These are phyloP conservation scores for Callyntrura guangdongensis DNA, from an alignment of 2,888 invertebrate genomes.

Conservation along the genomic window DNA sequence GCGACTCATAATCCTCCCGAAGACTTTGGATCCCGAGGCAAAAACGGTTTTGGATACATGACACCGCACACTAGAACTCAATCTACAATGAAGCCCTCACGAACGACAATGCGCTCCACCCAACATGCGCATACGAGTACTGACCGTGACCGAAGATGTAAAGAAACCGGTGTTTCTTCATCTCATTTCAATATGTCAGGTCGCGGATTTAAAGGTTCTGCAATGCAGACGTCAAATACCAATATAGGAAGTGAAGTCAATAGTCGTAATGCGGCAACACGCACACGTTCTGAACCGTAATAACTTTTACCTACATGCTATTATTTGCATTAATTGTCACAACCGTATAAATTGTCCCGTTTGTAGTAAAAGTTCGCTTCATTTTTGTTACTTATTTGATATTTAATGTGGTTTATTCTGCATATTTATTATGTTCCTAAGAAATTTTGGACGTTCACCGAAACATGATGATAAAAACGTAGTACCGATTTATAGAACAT, in stretches of 20 bases:
- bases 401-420: too few relatives aligned
- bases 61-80: not conserved
- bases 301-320: not conserved
- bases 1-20: not conserved
- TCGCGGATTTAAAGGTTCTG: not conserved
- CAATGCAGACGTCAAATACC: too few relatives aligned
- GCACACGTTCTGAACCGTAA: not conserved
- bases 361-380: not conserved
- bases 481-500: conserved; percentile 42
- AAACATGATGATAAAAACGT: not conserved
- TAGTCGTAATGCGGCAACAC: too few relatives aligned
- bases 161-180: not conserved
- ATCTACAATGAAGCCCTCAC: not conserved
- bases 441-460: not conserved
- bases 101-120: not conserved
- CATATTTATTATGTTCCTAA: not conserved
- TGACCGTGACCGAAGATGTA: not conserved
- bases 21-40: not conserved
- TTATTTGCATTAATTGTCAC: not conserved
- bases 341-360: not conserved
- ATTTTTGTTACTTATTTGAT: too few relatives aligned
- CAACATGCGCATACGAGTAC: not conserved
- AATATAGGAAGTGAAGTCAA: too few relatives aligned
- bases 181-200: not conserved
- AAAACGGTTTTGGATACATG: not conserved